Conservation (phyloP, 2,113 vertebrate genomes). For the Mustelus asterias region DNA sequence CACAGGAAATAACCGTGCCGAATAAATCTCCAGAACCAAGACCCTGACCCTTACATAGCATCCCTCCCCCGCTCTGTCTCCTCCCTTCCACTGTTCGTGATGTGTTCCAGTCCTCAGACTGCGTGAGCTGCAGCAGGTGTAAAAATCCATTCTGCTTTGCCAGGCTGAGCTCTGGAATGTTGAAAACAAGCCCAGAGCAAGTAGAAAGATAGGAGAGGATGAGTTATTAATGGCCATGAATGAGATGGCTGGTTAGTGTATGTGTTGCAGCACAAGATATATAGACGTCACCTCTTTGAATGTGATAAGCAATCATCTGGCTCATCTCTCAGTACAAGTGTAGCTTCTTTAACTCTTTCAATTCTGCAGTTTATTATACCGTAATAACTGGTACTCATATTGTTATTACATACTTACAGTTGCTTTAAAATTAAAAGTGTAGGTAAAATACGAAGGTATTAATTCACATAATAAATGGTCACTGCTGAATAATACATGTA, state of each 20-base stretch:
- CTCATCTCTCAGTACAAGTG: conserved; percentile 45
- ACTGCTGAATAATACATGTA: not conserved
- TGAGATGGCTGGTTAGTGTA: conserved; percentile 53
- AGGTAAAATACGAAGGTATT: not conserved
- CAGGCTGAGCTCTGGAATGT: conserved; percentile 44
- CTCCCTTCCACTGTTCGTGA: not conserved
- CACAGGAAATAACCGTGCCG: conserved; percentile 28
- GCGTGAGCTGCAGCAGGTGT: conserved; percentile 54
- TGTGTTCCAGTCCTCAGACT: not conserved
- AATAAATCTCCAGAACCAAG: conserved; percentile 28
- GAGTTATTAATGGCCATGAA: conserved; percentile 52
- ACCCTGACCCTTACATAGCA: not conserved
- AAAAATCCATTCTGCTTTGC: conserved; percentile 49
- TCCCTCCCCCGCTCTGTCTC: not conserved
- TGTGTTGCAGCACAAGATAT: conserved; percentile 48
- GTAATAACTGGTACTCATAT: not conserved
- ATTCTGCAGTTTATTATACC: conserved; percentile 43
- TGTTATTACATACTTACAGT: no score
- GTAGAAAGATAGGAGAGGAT: conserved; percentile 40
- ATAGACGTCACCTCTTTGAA: conserved; percentile 43
- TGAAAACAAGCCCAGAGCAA: conserved; percentile 47
- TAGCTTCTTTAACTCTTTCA: conserved; percentile 43
- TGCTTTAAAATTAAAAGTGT: not conserved
- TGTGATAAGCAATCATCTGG: conserved; percentile 61
- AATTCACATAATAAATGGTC: not conserved